Evolutionary conservation across 2,888 invertebrate species (phyloP).

Genomic region (Halocaridina rubra): DNA sequence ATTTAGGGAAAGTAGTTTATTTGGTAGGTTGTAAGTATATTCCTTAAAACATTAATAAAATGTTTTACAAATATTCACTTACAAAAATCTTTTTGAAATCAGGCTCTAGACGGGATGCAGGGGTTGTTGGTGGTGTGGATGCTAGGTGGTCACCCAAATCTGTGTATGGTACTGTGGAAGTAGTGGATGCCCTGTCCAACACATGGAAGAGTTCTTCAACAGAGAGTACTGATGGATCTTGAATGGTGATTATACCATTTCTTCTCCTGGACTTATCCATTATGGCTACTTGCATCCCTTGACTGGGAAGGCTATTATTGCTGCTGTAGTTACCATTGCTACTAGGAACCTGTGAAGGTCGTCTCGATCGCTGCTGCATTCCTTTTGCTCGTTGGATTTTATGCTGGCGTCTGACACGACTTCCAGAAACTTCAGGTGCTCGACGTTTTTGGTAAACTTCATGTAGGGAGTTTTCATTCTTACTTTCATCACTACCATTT

Average conservation of each 20-base stretch:
- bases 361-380: constrained; percentile 34
- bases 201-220: constrained; percentile 59
- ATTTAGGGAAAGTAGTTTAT: background rate
- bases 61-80: constrained; percentile 59
- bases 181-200: constrained; percentile 48
- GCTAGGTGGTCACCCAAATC: background rate
- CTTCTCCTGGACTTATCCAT: constrained; percentile 47
- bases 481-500: background rate
- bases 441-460: constrained; percentile 60
- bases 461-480: constrained; percentile 38
- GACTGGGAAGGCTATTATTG: background rate
- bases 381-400: constrained; percentile 62
- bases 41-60: background rate
- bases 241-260: constrained; percentile 60
- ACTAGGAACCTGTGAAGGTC: background rate
- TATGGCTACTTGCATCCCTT: constrained; percentile 52
- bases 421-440: constrained; percentile 33
- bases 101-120: constrained; percentile 22
- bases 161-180: constrained; percentile 28
- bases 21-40: too few species aligned
- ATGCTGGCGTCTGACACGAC: constrained; percentile 54
- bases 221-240: constrained; percentile 59
- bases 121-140: constrained; percentile 14
- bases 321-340: background rate
- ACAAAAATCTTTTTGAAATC: constrained; percentile 62